Percentiles rank a stretch among this genome's conserved stretches.
phyloP scores from a whole-genome alignment of 2,113 vertebrate genomes.

The Alligator mississippiensis region DNA sequence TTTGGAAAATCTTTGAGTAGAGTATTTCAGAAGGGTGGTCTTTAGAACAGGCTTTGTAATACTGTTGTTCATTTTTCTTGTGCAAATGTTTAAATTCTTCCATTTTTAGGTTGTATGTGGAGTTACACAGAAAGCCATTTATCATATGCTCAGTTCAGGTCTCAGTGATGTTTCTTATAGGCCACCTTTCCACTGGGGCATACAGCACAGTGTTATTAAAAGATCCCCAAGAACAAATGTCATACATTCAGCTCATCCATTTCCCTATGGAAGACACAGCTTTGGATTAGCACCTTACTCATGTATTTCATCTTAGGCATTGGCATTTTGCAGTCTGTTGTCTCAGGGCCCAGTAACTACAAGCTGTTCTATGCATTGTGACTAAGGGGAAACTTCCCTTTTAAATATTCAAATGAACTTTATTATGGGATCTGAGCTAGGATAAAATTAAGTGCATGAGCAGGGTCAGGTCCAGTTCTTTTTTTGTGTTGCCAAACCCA shows the following conservation, averaged over 20 bases:
- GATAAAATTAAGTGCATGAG: not conserved
- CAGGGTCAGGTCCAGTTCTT: not conserved
- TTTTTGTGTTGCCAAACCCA: not conserved
- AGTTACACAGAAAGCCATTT: not conserved
- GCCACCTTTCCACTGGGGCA: not conserved
- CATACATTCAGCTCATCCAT: conserved; percentile 18
- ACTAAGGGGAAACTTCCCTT: not conserved
- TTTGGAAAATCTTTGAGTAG: not conserved
- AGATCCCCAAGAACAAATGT: conserved; percentile 16
- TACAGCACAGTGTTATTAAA: conserved; percentile 27
- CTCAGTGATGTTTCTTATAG: not conserved
- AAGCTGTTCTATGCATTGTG: not conserved
- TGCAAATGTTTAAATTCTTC: not conserved
- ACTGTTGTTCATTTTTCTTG: not conserved
- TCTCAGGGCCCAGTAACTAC: not conserved
- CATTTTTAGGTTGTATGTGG: not conserved
- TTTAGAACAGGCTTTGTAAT: not conserved
- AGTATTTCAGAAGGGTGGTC: not conserved
- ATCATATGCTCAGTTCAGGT: not conserved
- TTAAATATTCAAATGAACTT: too few relatives aligned
- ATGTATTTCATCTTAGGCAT: not conserved
- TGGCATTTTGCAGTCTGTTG: conserved; percentile 18
- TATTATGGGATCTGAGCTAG: too few relatives aligned
- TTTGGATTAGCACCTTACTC: conserved; percentile 21
- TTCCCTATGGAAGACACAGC: not conserved